Conservation (phyloP, 2,113 vertebrate species). For the Tachysurus vachellii region DNA sequence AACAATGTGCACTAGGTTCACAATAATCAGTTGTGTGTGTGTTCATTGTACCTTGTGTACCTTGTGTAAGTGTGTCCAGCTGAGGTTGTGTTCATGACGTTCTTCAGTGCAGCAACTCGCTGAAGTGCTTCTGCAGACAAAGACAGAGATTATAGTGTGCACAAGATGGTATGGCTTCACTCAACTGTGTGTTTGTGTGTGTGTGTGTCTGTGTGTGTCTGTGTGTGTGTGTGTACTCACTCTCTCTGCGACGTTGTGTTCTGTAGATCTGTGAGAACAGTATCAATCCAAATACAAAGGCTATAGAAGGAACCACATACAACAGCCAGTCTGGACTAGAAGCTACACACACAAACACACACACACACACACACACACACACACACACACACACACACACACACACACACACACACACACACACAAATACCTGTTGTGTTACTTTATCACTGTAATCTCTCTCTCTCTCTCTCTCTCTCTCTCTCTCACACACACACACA, state of each 20-base stretch:
- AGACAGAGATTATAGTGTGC: neutral
- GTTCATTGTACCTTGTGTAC: neutral
- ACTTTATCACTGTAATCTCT: no score
- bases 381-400: neutral
- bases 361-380: slow-evolving; percentile 7
- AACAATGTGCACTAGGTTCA: neutral
- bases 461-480: no score
- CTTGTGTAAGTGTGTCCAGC: neutral
- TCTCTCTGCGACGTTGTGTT: slow-evolving; percentile 33
- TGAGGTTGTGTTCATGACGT: neutral
- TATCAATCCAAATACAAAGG: slow-evolving; percentile 43
- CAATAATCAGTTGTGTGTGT: neutral
- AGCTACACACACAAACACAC: slow-evolving; percentile 28
- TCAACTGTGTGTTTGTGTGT: neutral
- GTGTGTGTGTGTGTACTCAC: slow-evolving; percentile 20
- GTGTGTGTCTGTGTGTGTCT: slow-evolving; percentile 9
- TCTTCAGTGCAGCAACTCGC: slow-evolving; percentile 11
- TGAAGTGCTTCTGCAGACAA: neutral
- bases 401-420: slow-evolving; percentile 12
- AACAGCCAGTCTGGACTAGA: slow-evolving; percentile 42
- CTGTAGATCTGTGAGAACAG: slow-evolving; percentile 42
- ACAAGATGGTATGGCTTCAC: neutral
- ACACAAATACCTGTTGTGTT: neutral
- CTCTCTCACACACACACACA: no score
- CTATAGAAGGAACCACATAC: slow-evolving; percentile 44